Evolutionary conservation across 2,113 vertebrate genomes (phyloP).

Genomic region (Zosterops pallidus): DNA sequence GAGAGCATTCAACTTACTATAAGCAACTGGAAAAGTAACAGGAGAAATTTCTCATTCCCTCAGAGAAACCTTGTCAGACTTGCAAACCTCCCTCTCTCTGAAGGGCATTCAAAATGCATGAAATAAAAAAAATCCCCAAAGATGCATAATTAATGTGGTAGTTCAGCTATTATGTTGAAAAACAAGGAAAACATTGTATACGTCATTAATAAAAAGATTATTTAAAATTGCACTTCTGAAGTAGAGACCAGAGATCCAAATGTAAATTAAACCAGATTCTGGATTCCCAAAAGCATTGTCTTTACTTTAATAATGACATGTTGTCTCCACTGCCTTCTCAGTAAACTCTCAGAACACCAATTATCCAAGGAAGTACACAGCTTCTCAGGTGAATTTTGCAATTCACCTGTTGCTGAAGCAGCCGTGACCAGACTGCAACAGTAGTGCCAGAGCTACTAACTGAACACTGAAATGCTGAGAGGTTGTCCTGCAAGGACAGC

Average conservation of each 20-base stretch:
- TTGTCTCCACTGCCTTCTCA: neutral
- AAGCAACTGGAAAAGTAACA: neutral
- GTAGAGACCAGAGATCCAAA: neutral
- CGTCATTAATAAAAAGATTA: neutral
- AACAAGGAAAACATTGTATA: neutral
- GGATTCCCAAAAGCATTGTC: neutral
- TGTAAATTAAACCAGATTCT: neutral
- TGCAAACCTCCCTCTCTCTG: neutral
- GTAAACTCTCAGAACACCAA: neutral
- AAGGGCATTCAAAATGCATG: neutral
- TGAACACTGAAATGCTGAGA: neutral
- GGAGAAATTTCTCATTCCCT: neutral
- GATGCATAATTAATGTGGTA: neutral
- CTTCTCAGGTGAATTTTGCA: neutral
- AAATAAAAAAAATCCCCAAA: neutral
- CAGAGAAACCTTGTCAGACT: neutral
- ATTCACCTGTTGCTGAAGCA: neutral
- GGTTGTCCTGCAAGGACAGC: neutral
- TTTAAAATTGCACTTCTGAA: neutral
- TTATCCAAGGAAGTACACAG: neutral
- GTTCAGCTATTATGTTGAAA: neutral
- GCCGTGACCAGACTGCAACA: neutral
- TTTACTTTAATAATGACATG: neutral
- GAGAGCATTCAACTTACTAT: neutral
- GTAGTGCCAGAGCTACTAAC: neutral